Evolutionary conservation across 2,797 vertebrate species (phyloP), one percentile per base, ranked within the genome.

Genomic region (Semaprochilodus insignis): DNA sequence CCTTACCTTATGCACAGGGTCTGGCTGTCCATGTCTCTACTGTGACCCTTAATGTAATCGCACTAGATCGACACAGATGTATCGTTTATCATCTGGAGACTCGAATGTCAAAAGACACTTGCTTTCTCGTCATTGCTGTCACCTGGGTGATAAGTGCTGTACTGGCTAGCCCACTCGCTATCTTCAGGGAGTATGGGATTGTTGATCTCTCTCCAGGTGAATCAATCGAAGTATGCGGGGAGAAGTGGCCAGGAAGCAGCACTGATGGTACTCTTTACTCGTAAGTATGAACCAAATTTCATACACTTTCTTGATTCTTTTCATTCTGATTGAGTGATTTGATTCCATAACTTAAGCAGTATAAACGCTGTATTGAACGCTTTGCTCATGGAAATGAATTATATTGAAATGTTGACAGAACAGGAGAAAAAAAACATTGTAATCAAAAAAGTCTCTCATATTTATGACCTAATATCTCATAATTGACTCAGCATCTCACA

Each of bases 11-110:
- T 23, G 96, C 97, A 75, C 97, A 99, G 92, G 97, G 95, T 2
- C 95, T 98, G 55, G 95, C 97, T 0, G 97, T 99, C 19, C 97
- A 98, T 0, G 97, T 99, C 14, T 99, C 97, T 54, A 98, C 97
- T 0, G 94, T 99, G 19, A 99, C 97, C 3, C 92, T 99, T 89
- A 98, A 96, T 0, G 97, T 98, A 74, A 99, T 99, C 0, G 97
- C 97, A 59, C 89, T 99, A 91, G 97, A 99, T 90, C 93, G 97
- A 3, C 93, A 95, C 90, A 91, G 94, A 81, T 99, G 97, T 76
- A 98, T 99, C 0, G 95, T 99, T 85, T 96, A 97, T 85, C 97
- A 99, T 87, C 90, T 98, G 87, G 97, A 98, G 88, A 97, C 97
- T 85, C 95, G 96, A 89, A 97, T 98, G 92, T 95, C 97, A 15